Evolutionary conservation across 2,888 invertebrate species (phyloP), one percentile per base, ranked within the genome.

Genomic region (Drosophila barbarae): DNA sequence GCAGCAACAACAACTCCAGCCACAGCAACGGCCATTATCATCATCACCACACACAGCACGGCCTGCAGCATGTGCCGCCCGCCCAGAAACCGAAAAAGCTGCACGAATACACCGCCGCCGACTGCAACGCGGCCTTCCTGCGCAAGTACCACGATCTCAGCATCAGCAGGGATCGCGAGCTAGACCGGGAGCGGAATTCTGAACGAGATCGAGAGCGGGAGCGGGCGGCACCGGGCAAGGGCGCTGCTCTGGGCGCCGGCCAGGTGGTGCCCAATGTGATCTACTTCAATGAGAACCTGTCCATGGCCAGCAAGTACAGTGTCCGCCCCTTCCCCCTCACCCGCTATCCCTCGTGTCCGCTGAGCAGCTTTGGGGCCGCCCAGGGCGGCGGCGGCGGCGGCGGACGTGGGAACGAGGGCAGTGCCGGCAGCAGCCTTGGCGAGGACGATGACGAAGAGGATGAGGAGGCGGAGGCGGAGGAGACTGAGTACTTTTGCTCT

Each of bases 271-370:
- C 64, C n/a, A 88, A 87, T 69, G 78, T 89, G 3, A 89, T 89
- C n/a, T 87, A 89, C 59, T 89, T 89, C 55, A 89, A 89, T 70
- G 89, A 89, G 64, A 89, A 89, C 68, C 80, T 89, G n/a, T 88
- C 89, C 38, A 89, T 89, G 89, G 84, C 89, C 39, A 89, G 88
- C 68, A 89, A 88, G 74, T 88, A 86, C 49, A 84, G 87, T 63
- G 84, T 86, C 53, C 82, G 81, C 1, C 84, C 84, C 34, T 87
- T 86, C 69, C 84, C 86, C 0, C 70, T 85, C 5, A 74, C 77
- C 15, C 86, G 84, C 10, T 85, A 81, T 50, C 83, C 84, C 10
- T 84, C 82, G 9, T 82, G 86, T 39, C 86, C 87, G 4, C 46
- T 87, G 13, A 84, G 81, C 56, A 76, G 73, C 51, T 85, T 80